Base-by-base conservation (phyloP, 2,797 vertebrate genomes). In the Anisognathus igniventris region DNA sequence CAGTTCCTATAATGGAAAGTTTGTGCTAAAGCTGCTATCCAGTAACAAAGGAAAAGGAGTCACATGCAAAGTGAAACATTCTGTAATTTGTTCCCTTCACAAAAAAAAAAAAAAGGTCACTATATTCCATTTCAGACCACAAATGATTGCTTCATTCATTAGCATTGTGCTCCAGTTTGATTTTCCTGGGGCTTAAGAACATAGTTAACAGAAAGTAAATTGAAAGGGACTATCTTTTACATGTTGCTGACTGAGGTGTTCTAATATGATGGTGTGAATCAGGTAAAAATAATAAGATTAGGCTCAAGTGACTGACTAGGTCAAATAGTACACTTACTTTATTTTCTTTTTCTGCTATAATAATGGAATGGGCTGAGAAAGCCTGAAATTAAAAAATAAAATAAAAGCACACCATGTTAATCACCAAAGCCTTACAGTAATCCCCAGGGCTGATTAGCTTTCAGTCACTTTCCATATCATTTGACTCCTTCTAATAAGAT, bases 401-500 rank as follows among this genome's bases (percentile, higher is more conserved):
- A 42, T 37, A 45, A 35, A n/a, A 47, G 12, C 14, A 5, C 14
- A 44, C 14, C 35, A 58, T 22, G 25, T 73, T 93, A 95, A 92
- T 83, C 61, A 92, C 23, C 35, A 84, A 93, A 94, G 33, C 39
- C 37, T 86, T 53, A 65, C 42, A 81, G 51, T 80, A 96, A 95
- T 95, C 84, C 71, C 57, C 58, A 57, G 31, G 78, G 65, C 73
- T 95, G 76, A 96, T 94, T 94, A 93, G 60, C 58, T 91, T 93
- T 93, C 91, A 88, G 67, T 83, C 84, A 35, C 73, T 95, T 96
- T 96, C 64, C 0, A 0, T 88, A 86, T 70, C 80, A 84, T 94
- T 97, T 96, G 80, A 90, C 72, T 85, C 68, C 79, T 83, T 72
- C 86, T 90, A 95, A 86, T 91, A 68, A 95, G 86, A 93, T 94